These are phyloP conservation scores for Cotesia glomerata DNA, from an alignment of 1,140 invertebrate species.

Conservation along the genomic window DNA sequence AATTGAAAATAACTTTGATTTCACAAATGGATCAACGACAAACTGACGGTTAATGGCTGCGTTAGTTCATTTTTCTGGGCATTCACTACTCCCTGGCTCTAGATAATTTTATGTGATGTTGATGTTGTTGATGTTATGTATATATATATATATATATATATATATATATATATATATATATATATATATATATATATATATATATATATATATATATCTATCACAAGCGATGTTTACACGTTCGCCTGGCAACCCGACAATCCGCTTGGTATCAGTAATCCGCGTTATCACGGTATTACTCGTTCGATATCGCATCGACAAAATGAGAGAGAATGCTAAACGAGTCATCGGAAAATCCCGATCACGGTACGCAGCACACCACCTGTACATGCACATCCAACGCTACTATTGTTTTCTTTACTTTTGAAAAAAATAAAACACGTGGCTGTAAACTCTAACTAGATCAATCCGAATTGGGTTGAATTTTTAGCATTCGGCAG, in stretches of 20 bases:
- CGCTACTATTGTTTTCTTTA: too few relatives aligned
- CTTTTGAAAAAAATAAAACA: too few relatives aligned
- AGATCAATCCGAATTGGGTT: too few relatives aligned
- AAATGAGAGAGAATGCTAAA: constrained; percentile 6
- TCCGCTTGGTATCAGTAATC: constrained; percentile 4
- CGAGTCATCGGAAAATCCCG: background rate
- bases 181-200: background rate
- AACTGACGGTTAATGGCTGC: too few relatives aligned
- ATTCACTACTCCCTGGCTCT: too few relatives aligned
- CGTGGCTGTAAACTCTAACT: too few relatives aligned
- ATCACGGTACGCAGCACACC: background rate
- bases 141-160: background rate
- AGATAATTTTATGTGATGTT: too few relatives aligned
- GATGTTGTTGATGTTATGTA: too few relatives aligned
- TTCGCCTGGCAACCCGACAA: constrained; percentile 12
- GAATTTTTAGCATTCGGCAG: too few relatives aligned
- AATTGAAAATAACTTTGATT: too few relatives aligned
- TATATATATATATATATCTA: background rate
- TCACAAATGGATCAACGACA: too few relatives aligned
- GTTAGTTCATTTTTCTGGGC: too few relatives aligned
- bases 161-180: background rate
- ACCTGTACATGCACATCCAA: background rate
- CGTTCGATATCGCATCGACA: constrained; percentile 9
- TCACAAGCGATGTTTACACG: background rate
- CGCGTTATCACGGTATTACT: constrained; percentile 15